A percentile compares a stretch with the other conserved stretches of the same genome.
These are phyloP conservation scores for Anseranas semipalmata DNA, from an alignment of 2,113 vertebrate species.

Conservation along the genomic window DNA sequence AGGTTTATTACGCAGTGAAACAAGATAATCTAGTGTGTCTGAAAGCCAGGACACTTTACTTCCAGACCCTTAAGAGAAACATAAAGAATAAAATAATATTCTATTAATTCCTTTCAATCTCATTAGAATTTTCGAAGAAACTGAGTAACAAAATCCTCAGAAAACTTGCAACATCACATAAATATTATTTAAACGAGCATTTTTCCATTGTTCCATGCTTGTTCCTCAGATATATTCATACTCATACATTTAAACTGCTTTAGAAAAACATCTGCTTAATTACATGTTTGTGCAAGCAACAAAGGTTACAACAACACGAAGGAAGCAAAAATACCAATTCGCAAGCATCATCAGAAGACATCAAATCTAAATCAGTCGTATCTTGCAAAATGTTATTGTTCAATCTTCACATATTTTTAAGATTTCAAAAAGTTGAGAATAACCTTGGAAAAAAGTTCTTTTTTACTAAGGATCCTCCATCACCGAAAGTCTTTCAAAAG, in stretches of 20 bases:
- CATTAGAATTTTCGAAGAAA: background rate
- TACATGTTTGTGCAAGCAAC: background rate
- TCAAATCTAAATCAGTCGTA: background rate
- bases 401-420: background rate
- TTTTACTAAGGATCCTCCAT: background rate
- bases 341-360: background rate
- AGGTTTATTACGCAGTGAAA: background rate
- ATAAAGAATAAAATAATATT: background rate
- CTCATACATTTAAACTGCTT: background rate
- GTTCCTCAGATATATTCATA: background rate
- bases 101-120: background rate
- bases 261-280: background rate
- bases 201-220: background rate
- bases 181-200: background rate
- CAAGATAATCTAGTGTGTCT: background rate
- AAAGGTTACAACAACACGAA: background rate
- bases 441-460: background rate
- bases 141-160: background rate
- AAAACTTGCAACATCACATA: background rate
- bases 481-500: background rate
- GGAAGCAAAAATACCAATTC: background rate
- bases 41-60: background rate
- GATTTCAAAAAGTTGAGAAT: background rate
- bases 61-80: background rate
- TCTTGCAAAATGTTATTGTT: background rate